Percentiles rank a stretch among this genome's conserved stretches.
These are phyloP conservation scores for Eurytemora carolleeae DNA, from an alignment of 1,140 invertebrate species.

Conservation along the genomic window DNA sequence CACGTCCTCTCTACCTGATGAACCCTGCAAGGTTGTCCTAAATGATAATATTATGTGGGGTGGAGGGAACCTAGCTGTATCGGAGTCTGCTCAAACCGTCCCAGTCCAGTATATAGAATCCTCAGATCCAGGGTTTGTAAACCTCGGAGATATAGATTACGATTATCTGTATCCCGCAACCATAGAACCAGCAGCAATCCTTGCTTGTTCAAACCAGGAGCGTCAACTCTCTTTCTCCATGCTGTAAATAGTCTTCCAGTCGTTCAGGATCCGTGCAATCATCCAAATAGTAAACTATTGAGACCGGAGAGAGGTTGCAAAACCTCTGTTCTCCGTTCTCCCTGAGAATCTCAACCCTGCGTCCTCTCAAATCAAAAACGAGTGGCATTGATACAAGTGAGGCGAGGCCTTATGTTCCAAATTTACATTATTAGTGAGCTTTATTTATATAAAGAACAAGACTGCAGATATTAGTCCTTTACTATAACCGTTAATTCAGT, in stretches of 20 bases:
- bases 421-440: no score
- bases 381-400: no score
- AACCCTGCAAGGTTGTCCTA: neutral
- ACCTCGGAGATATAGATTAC: slow-evolving; percentile 3
- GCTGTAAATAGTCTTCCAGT: neutral
- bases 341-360: no score
- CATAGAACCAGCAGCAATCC: neutral
- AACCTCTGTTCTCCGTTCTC: no score
- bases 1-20: neutral
- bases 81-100: slow-evolving; percentile 3
- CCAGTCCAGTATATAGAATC: slow-evolving; percentile 8
- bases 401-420: no score
- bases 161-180: slow-evolving; percentile 1
- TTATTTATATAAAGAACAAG: no score
- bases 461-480: no score
- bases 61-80: neutral
- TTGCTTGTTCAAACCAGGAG: neutral
- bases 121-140: neutral
- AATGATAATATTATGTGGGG: slow-evolving; percentile 11
- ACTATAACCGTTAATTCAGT: no score
- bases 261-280: no score
- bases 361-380: no score
- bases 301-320: no score
- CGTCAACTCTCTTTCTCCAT: neutral
- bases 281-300: no score